Evolutionary conservation across 1,140 invertebrate genomes (phyloP), one percentile per base, ranked within the genome.

Genomic region (Drosophila carrolli): DNA sequence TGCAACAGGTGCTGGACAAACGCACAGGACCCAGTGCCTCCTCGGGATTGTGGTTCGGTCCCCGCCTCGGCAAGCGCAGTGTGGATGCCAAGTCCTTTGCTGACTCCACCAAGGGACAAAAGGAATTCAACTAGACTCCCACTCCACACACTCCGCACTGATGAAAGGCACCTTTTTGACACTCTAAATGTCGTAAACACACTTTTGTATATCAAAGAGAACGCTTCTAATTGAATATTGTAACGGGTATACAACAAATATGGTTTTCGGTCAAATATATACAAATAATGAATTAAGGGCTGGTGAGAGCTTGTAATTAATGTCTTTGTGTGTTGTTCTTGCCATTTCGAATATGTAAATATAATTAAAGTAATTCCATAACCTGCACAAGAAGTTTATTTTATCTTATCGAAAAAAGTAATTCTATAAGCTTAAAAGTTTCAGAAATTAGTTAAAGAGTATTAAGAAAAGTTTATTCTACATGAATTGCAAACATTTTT

Each of bases 1-100:
- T 90, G 54, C 85, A 92, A 48, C 89, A 92, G 62, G 78, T 91
- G 5, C 47, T 92, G 47, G 91, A 92, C 11, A 92, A 91, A 54
- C 78, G 91, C 44, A 82, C 89, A 6, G 86, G 78, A 53, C 80
- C 88, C 10, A 91, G 88, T 16, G 93, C 93, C 60, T 92, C 79
- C 9, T 91, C 81, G 13, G 94, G 93, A 14, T 93, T 95, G 90
- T 95, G 94, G 94, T 94, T 94, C 62, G 94, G 94, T 8, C 94
- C 94, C 13, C 84, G 94, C n/a, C 81, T 94, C 23, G 94, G 93
- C 61, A 92, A 92, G 46, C 85, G 91, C 13, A 91, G 90, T 43
- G 74, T 90, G 13, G 72, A 80, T 46, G 68, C 63, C 43, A 82
- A 90, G 51, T 53, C 77, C 14, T 78, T 71, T 13, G 46, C 75